These are phyloP conservation scores for Gastrophysa polygoni DNA, from an alignment of 2,888 invertebrate species.

Conservation along the genomic window DNA sequence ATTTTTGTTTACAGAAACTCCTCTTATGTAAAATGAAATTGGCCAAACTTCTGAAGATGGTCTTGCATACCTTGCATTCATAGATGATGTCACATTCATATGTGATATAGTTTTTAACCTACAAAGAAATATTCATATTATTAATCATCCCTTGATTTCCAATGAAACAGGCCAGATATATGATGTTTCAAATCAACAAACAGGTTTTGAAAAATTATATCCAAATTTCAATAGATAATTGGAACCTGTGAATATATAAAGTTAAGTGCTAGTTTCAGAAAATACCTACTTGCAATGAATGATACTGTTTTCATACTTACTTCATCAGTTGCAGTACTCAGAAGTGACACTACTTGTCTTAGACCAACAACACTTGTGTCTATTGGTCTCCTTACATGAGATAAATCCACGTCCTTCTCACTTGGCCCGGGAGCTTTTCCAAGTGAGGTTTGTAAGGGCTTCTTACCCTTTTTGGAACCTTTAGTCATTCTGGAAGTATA, in stretches of 20 bases:
- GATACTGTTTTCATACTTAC: slow-evolving; percentile 59
- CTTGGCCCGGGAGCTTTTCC: slow-evolving; percentile 45
- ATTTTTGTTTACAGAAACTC: slow-evolving; percentile 74
- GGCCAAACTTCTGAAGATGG: slow-evolving; percentile 83
- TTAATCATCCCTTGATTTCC: not conserved
- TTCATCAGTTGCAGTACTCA: slow-evolving; percentile 78
- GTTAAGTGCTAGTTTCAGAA: not conserved
- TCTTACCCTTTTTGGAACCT: slow-evolving; percentile 45
- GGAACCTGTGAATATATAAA: no score
- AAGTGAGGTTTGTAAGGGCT: slow-evolving; percentile 49
- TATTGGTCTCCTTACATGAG: slow-evolving; percentile 67
- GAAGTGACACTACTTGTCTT: slow-evolving; percentile 72
- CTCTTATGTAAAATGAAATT: slow-evolving; percentile 92
- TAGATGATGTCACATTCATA: slow-evolving; percentile 88
- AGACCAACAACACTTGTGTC: slow-evolving; percentile 72
- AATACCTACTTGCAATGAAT: no score
- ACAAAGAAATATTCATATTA: slow-evolving; percentile 46
- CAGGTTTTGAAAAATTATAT: no score
- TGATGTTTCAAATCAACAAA: no score
- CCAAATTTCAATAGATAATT: no score
- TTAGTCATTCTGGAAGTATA: slow-evolving; percentile 35
- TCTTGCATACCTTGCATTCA: slow-evolving; percentile 87
- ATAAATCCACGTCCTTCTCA: slow-evolving; percentile 52
- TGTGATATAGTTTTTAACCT: slow-evolving; percentile 75
- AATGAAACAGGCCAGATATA: no score